Conservation (phyloP, 1,140 invertebrate species). For the Araneus ventricosus region DNA sequence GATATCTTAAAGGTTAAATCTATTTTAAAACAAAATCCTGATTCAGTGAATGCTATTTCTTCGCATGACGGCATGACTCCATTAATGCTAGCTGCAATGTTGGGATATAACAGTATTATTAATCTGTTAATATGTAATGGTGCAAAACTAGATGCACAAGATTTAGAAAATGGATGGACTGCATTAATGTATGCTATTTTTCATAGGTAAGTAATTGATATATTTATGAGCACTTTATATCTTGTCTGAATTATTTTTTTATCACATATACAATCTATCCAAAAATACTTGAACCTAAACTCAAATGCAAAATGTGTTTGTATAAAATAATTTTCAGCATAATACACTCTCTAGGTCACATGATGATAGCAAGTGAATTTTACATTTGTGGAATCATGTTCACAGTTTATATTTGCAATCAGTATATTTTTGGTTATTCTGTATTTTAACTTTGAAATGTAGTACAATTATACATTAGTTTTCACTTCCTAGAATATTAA, state of each 20-base stretch:
- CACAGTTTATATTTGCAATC: too few relatives aligned
- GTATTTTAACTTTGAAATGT: too few relatives aligned
- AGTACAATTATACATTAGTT: too few relatives aligned
- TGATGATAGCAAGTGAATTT: too few relatives aligned
- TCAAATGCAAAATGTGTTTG: too few relatives aligned
- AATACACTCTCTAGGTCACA: too few relatives aligned
- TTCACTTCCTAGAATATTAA: too few relatives aligned
- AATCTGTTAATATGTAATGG: constrained; percentile 93
- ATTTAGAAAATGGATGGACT: constrained; percentile 94
- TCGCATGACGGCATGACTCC: constrained; percentile 86
- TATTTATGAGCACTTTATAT: neutral
- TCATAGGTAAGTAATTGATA: constrained; percentile 79
- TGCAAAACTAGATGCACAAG: constrained; percentile 97
- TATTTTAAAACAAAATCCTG: constrained; percentile 40
- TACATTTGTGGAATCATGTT: too few relatives aligned
- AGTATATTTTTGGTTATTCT: too few relatives aligned
- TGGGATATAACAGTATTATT: constrained; percentile 96
- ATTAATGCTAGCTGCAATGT: constrained; percentile 97
- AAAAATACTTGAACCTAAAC: too few relatives aligned
- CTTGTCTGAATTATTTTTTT: neutral
- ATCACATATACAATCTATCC: neutral
- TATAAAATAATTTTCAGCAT: too few relatives aligned
- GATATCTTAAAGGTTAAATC: constrained; percentile 46
- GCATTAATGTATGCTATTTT: constrained; percentile 95
- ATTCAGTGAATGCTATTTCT: constrained; percentile 54